Evolutionary conservation across 2,888 invertebrate species (phyloP), one percentile per base, ranked within the genome.

Genomic region (Scaeva pyrastri): DNA sequence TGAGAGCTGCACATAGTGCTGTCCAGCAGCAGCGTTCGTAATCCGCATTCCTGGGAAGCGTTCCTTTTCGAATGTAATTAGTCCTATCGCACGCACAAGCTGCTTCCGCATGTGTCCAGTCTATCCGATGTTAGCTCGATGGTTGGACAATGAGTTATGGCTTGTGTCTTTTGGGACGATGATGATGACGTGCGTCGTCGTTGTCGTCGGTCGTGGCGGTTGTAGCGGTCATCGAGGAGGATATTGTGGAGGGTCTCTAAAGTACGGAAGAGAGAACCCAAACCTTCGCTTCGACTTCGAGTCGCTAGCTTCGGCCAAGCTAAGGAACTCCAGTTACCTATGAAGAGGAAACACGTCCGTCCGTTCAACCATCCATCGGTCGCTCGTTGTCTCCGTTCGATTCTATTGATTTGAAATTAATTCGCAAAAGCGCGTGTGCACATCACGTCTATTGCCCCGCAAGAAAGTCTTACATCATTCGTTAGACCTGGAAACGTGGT

Each of bases 371-470:
- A 8, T 55, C 55, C 4, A 12, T 14, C 23, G 0, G 11, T 50
- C 4, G 39, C 12, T n/a, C 12, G 3, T 43, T 11, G 43, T 31
- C 31, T 79, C 73, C 71, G 74, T 84, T 68, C 70, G 58, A 36
- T 60, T 75, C 74, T 52, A 85, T 81, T 73, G 81, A 81, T 85
- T 85, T 70, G 45, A 80, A 81, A 77, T 85, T 81, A 81, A 85
- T 85, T 81, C 81, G 62, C 85, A 43, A 74, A 56, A 39, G 81
- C 76, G 75, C 80, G 72, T 75, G 84, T 64, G 84, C 76, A 41
- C 80, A 52, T 39, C 39, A 74, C 41, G 80, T 80, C 84, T 76
- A 72, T 72, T 58, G 48, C 21, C 31, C 55, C 19, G 31, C 5
- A 76, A 75, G 72, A 55, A 85, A 62, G 50, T 81, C 81, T 85